A percentile compares a stretch with the other conserved stretches of the same genome.
These are phyloP conservation scores for Empidonax traillii DNA, from an alignment of 2,113 vertebrate genomes.

Conservation along the genomic window DNA sequence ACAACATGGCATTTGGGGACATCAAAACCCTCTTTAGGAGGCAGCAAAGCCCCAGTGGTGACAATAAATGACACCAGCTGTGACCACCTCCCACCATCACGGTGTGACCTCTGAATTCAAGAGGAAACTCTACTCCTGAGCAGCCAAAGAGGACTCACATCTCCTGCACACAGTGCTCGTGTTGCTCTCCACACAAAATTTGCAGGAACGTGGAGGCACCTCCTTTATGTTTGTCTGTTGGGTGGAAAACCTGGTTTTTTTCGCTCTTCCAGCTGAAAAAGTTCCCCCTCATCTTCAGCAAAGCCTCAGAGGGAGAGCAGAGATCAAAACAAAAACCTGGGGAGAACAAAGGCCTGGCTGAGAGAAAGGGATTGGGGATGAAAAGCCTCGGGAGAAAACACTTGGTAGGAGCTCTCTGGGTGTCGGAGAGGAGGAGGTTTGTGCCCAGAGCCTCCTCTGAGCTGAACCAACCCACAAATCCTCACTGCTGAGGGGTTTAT, in stretches of 20 bases:
- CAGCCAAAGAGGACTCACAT: neutral
- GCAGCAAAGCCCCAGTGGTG: neutral
- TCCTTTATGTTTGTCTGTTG: neutral
- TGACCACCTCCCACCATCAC: neutral
- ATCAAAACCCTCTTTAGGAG: neutral
- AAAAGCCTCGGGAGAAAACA: neutral
- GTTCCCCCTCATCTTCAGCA: neutral
- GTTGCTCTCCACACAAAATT: fast-evolving
- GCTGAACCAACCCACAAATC: neutral
- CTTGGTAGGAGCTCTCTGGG: neutral
- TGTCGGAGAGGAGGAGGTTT: neutral
- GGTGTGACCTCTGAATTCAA: neutral
- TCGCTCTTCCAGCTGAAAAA: neutral
- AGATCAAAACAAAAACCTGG: neutral
- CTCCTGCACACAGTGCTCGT: too few species aligned
- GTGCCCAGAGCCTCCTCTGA: neutral
- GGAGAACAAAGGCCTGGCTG: neutral
- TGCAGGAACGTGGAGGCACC: neutral
- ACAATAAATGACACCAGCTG: neutral
- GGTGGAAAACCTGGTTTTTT: neutral
- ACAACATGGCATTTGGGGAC: neutral
- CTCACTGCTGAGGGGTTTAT: neutral
- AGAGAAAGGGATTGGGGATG: neutral
- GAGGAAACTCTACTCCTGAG: neutral
- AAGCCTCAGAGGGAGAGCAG: neutral